Conservation (phyloP, 2,113 vertebrate genomes). For the Gila orcuttii region DNA sequence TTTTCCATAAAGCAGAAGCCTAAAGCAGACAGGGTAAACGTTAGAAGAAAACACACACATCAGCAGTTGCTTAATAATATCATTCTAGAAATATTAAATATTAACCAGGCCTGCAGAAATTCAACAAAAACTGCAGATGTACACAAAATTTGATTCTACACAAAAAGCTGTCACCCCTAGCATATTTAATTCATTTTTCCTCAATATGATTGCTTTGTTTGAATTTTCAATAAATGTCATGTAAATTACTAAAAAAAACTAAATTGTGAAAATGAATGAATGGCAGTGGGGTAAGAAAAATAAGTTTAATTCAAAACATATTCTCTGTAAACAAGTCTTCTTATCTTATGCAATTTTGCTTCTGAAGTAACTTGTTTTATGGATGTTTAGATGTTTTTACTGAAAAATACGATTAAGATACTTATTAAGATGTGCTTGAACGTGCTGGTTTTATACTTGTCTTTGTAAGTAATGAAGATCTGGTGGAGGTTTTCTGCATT, state of each 20-base stretch:
- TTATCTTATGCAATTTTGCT: too few relatives aligned
- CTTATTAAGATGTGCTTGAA: neutral
- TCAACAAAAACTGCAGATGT: neutral
- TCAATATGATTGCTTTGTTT: neutral
- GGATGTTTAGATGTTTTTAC: too few relatives aligned
- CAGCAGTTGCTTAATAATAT: slow-evolving; percentile 10
- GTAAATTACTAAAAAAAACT: too few relatives aligned
- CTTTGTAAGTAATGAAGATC: slow-evolving; percentile 92
- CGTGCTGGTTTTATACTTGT: slow-evolving; percentile 77
- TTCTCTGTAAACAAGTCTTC: too few relatives aligned
- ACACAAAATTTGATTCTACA: neutral
- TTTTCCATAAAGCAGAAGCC: slow-evolving; percentile 92
- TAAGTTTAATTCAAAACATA: too few relatives aligned
- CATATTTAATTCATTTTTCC: neutral
- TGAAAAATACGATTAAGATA: neutral
- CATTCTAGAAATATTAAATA: slow-evolving; percentile 13
- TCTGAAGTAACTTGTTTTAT: too few relatives aligned
- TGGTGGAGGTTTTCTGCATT: slow-evolving; percentile 90
- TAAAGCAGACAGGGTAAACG: slow-evolving; percentile 57
- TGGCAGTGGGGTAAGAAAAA: neutral
- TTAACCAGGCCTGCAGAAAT: neutral
- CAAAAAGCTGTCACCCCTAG: neutral
- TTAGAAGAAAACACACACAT: slow-evolving; percentile 13
- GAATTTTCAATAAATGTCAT: neutral
- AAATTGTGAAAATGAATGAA: too few relatives aligned